Base-by-base conservation (phyloP, 2,888 invertebrate species). In the Odontocerum albicorne region DNA sequence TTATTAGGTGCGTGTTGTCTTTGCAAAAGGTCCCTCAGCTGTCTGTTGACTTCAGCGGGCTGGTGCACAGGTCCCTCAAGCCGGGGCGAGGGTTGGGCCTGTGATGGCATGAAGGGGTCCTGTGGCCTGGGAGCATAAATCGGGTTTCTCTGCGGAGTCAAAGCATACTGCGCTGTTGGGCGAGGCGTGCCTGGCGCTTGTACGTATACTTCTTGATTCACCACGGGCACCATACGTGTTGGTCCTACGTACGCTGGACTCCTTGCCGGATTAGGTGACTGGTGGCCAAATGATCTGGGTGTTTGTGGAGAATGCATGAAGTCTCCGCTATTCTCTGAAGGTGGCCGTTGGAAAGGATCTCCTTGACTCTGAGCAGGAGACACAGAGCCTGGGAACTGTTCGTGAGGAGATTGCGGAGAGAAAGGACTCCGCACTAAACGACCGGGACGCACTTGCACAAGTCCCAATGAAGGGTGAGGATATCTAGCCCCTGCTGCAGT, bases 1-100 rank as follows among this genome's bases (percentile, higher is more conserved):
- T 83, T 77, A 16, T 63, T 63, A 7, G 62, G 59, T 33, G 77
- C 83, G 57, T 89, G 87, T 65, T 89, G 90, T 44, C 89, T 76
- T 68, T 92, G 91, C 50, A 93, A 75, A 60, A 93, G 72, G 68
- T 92, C 92, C 20, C 92, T 74, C 38, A 93, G 75, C 66, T 94
- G 93, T 3, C 88, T 78, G 66, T 88, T 88, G 66, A 86, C 77
- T 64, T 83, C 82, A 51, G 60, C 54, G 36, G 76, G 80, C 50
- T 74, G 77, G 60, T 64, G 69, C 40, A 63, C 62, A 42, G 65
- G 64, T 56, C 49, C 49, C 19, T 61, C 60, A 12, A 42, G 47
- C 10, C 60, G 40, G 2, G 58, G 58, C 7, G 55, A 52, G 12
- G 55, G 16, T 27, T 35, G 62, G 15, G 32, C 49, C 36, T 56